These are phyloP conservation scores for Diplogasteroides magnus DNA, from an alignment of 1,140 invertebrate species.

Conservation along the genomic window DNA sequence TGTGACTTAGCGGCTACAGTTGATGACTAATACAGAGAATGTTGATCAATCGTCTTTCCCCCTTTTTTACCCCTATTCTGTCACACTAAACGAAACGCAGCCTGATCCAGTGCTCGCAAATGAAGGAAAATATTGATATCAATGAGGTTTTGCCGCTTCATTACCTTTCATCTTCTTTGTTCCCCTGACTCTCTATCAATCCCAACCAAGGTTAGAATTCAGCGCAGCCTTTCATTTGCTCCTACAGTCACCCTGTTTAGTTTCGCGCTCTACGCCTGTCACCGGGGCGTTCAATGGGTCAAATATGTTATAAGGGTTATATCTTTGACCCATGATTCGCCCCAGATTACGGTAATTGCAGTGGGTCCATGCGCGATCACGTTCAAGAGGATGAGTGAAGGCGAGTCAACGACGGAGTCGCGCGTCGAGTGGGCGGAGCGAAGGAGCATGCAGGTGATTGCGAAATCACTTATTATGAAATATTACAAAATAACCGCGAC, in stretches of 20 bases:
- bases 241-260: slow-evolving; percentile 1
- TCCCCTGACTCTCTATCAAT: background rate
- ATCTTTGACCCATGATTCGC: background rate
- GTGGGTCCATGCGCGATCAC: slow-evolving; percentile 29
- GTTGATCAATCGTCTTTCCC: slow-evolving; percentile 14
- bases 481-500: slow-evolving; percentile 14
- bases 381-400: slow-evolving; percentile 22
- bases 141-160: background rate
- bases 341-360: slow-evolving; percentile 4
- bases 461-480: too few species aligned
- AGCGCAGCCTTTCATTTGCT: background rate
- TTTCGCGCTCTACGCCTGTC: background rate
- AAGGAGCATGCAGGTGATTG: too few species aligned
- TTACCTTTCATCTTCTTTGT: slow-evolving; percentile 4
- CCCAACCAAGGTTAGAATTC: background rate
- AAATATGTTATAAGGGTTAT: too few species aligned
- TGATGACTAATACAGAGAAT: too few species aligned
- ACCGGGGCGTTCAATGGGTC: background rate
- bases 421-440: background rate
- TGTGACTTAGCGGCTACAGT: too few species aligned
- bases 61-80: background rate
- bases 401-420: background rate
- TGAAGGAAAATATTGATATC: background rate
- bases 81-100: background rate
- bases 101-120: background rate